Evolutionary conservation across 2,888 invertebrate species (phyloP), one percentile per base, ranked within the genome.

Genomic region (Hemithea aestivaria): DNA sequence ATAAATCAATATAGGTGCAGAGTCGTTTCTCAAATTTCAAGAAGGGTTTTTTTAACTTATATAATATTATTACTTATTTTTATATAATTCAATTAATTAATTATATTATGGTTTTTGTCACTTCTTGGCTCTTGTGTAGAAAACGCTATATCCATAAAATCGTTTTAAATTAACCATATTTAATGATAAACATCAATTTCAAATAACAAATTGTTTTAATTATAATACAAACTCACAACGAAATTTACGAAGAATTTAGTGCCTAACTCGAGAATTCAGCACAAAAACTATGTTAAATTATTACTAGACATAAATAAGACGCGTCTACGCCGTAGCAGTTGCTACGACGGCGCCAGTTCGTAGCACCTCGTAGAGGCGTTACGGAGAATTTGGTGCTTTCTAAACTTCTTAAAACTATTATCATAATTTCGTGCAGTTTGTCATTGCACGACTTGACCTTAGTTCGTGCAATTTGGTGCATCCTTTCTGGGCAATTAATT

Each of bases 371-470:
- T 68, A 69, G 70, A 41, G 63, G 58, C 62, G 65, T 66, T 63
- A 63, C 65, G 59, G 60, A 69, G 77, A 77, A 74, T 78, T 78
- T 63, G 67, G 71, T 66, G 68, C 46, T 68, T 72, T 73, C 75
- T 77, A 76, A 77, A 81, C 73, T 77, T 70, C 77, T 78, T 79
- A 66, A 77, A 81, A 80, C 79, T 83, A 82, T 76, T 78, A 77
- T 76, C 76, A 83, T 83, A 83, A 83, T 75, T 83, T 67, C 71
- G 72, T 62, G 66, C 72, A 78, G 77, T 77, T 68, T 80, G 80
- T 77, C 73, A 40, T 44, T 27, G 40, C 43, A 76, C 64, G 67
- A 73, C 72, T 72, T 62, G 62, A 64, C 55, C 61, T 52, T 61
- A 64, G 59, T 58, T 59, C 44, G 53, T 45, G 68, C 65, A 72